Percentiles rank a stretch among this genome's conserved stretches.
Conservation (phyloP, 1,140 invertebrate species). For the Dysdera silvatica region DNA sequence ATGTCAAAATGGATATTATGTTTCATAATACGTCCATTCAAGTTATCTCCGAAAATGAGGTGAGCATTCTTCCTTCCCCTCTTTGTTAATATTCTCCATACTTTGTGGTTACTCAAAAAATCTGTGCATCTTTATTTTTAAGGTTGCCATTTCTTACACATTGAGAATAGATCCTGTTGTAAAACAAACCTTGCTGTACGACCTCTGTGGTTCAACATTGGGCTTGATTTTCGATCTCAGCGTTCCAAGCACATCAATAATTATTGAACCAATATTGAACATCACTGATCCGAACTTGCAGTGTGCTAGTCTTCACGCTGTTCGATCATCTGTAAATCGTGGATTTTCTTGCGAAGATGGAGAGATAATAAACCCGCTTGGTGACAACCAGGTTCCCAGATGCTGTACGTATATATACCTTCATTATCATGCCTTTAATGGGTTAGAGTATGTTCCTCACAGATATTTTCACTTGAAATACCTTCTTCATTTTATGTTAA, state of each 20-base stretch:
- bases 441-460: background rate
- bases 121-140: slow-evolving; percentile 22
- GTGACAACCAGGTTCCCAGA: slow-evolving; percentile 58
- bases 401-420: slow-evolving; percentile 61
- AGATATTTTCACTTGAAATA: too few relatives aligned
- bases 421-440: background rate
- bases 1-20: slow-evolving; percentile 88
- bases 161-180: slow-evolving; percentile 78
- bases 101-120: background rate
- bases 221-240: slow-evolving; percentile 88
- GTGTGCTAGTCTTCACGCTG: slow-evolving; percentile 76
- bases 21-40: slow-evolving; percentile 70
- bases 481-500: background rate
- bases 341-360: slow-evolving; percentile 89
- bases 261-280: slow-evolving; percentile 81
- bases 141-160: slow-evolving; percentile 65
- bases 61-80: background rate
- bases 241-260: slow-evolving; percentile 80
- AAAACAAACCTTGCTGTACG: slow-evolving; percentile 79
- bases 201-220: slow-evolving; percentile 85
- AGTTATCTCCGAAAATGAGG: slow-evolving; percentile 34
- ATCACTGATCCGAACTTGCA: slow-evolving; percentile 69
- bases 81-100: too few relatives aligned
- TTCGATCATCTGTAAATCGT: slow-evolving; percentile 70
- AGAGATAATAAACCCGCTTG: slow-evolving; percentile 71